A percentile compares a stretch with the other conserved stretches of the same genome.
These are phyloP conservation scores for Gasteruption jaculator DNA, from an alignment of 2,888 invertebrate species.

Conservation along the genomic window DNA sequence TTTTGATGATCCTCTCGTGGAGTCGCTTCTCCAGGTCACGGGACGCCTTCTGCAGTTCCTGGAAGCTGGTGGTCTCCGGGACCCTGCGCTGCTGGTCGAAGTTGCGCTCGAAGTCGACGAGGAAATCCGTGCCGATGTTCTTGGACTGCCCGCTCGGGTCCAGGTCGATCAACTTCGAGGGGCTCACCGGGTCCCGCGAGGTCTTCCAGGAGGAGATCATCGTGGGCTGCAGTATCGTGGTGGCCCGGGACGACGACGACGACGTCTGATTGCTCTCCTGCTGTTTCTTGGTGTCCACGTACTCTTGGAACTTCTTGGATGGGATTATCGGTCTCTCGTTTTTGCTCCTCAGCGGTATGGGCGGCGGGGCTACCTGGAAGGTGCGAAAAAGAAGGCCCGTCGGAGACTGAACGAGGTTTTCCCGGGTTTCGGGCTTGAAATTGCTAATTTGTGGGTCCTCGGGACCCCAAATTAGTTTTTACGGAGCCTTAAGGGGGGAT, in stretches of 20 bases:
- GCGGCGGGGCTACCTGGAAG: conserved; percentile 50
- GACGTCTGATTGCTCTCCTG: conserved; percentile 39
- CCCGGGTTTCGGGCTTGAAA: not conserved
- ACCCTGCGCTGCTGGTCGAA: conserved; percentile 24
- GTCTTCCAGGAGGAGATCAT: conserved; percentile 13
- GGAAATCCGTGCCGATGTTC: too few relatives aligned
- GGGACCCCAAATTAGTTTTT: too few relatives aligned
- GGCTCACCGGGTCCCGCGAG: conserved; percentile 42
- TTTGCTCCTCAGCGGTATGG: conserved; percentile 50
- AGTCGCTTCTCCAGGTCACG: conserved; percentile 41
- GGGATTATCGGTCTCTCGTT: conserved; percentile 40
- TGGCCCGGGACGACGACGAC: conserved; percentile 29
- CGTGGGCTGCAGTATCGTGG: too few relatives aligned
- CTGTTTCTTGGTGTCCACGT: conserved; percentile 6
- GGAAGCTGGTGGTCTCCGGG: conserved; percentile 29
- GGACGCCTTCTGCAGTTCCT: conserved; percentile 38
- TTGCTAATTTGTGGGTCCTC: too few relatives aligned
- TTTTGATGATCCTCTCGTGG: conserved; percentile 35
- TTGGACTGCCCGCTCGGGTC: conserved; percentile 20
- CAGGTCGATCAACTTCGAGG: conserved; percentile 37
- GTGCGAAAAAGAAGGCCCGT: too few relatives aligned
- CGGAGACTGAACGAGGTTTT: too few relatives aligned
- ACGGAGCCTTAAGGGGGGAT: too few relatives aligned
- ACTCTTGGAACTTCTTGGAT: conserved; percentile 2
- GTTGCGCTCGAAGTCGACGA: conserved; percentile 29